Evolutionary conservation across 2,797 vertebrate species (phyloP).

Genomic region (Pseudocheirus occidentalis): DNA sequence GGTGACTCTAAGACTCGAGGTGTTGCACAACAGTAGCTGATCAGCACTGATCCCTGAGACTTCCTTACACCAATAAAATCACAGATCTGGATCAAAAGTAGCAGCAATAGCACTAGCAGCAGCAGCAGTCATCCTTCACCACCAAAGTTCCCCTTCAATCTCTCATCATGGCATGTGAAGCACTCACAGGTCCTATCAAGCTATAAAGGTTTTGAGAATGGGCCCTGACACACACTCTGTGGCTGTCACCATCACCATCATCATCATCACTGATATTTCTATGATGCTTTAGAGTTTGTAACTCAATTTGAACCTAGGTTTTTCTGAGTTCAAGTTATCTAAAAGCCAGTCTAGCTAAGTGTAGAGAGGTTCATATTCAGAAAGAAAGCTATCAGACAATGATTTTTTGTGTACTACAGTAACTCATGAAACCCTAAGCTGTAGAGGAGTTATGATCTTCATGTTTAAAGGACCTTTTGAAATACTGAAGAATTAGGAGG

Average conservation of each 20-base stretch:
- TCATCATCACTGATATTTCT: neutral
- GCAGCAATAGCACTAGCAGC: neutral
- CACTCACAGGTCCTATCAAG: neutral
- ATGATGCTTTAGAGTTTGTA: neutral
- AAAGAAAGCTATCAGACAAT: neutral
- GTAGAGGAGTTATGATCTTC: neutral
- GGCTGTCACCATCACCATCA: neutral
- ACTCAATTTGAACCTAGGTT: neutral
- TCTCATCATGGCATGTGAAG: neutral
- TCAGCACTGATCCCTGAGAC: neutral
- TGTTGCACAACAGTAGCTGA: neutral
- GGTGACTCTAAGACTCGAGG: neutral
- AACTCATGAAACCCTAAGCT: neutral
- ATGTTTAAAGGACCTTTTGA: neutral
- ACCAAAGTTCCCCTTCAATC: neutral
- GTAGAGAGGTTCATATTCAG: neutral
- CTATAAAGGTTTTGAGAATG: neutral
- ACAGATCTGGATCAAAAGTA: neutral
- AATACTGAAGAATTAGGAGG: neutral
- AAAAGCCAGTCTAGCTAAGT: neutral
- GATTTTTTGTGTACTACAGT: neutral
- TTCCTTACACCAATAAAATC: neutral
- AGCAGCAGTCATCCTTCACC: neutral
- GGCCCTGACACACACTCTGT: neutral
- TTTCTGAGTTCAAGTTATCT: neutral